Conservation (phyloP, 2,113 vertebrate genomes). For the Fukomys damarensis region DNA sequence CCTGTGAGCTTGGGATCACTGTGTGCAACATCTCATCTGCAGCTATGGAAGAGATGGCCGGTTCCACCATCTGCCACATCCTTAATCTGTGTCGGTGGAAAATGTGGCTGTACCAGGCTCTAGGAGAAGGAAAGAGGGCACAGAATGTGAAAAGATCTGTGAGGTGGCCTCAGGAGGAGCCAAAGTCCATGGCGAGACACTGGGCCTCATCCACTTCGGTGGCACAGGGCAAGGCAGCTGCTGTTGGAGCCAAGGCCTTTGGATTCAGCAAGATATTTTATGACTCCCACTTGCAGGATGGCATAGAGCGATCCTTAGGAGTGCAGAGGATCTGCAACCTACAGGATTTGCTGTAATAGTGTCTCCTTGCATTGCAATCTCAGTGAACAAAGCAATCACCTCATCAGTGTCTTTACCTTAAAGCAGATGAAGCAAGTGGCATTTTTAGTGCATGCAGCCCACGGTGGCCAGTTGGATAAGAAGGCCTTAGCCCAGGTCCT, state of each 20-base stretch:
- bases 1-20: too few relatives aligned
- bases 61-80: too few relatives aligned
- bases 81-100: too few relatives aligned
- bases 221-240: conserved; percentile 98
- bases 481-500: conserved; percentile 95
- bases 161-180: too few relatives aligned
- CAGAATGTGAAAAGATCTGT: too few relatives aligned
- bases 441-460: conserved; percentile 95
- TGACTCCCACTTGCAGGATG: conserved; percentile 93
- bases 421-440: conserved; percentile 99
- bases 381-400: conserved; percentile 94
- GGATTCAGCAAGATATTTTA: conserved; percentile 57
- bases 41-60: too few relatives aligned
- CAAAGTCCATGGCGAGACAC: too few relatives aligned
- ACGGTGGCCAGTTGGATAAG: conserved; percentile 97
- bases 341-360: conserved; percentile 98
- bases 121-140: too few relatives aligned
- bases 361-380: conserved; percentile 98
- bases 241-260: conserved; percentile 96
- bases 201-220: conserved; percentile 78
- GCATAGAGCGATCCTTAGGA: conserved; percentile 95
- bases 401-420: conserved; percentile 99
- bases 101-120: too few relatives aligned
- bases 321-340: conserved; percentile 98
- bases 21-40: too few relatives aligned